phyloP scores from a whole-genome alignment of 2,113 vertebrate genomes.

The Piaya cayana region DNA sequence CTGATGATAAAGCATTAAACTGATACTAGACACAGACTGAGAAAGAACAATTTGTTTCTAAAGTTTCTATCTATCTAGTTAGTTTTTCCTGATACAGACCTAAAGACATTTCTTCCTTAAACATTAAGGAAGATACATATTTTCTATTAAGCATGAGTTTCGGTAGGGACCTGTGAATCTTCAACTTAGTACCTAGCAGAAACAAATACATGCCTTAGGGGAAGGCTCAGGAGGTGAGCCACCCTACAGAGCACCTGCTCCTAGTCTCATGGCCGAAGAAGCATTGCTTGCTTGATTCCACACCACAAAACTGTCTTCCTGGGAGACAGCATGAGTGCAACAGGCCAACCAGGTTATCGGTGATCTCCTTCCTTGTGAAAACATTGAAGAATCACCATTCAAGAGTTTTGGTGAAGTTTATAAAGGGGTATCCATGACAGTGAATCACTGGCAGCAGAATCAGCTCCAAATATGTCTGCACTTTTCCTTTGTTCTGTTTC shows the following conservation, averaged over 20 bases:
- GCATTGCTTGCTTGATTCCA: background rate
- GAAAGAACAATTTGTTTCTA: background rate
- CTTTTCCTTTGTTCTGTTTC: background rate
- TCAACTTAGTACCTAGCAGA: background rate
- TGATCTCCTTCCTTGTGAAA: background rate
- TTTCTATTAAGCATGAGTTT: background rate
- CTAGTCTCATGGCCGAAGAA: background rate
- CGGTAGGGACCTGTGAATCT: background rate
- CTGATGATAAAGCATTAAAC: background rate
- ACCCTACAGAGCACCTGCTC: background rate
- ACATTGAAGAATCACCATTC: background rate
- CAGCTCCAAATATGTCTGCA: accelerated
- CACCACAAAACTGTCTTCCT: background rate
- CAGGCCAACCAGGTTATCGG: background rate
- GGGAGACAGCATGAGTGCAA: background rate
- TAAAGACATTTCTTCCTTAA: background rate
- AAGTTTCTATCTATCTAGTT: background rate
- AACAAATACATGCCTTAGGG: background rate
- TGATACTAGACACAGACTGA: background rate
- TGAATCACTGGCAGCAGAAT: background rate
- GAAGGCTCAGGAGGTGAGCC: background rate
- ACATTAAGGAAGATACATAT: background rate
- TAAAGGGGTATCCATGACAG: background rate
- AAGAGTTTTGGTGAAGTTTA: background rate
- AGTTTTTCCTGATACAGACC: background rate